Evolutionary conservation across 2,113 vertebrate genomes (phyloP).

Genomic region (Alethe diademata): DNA sequence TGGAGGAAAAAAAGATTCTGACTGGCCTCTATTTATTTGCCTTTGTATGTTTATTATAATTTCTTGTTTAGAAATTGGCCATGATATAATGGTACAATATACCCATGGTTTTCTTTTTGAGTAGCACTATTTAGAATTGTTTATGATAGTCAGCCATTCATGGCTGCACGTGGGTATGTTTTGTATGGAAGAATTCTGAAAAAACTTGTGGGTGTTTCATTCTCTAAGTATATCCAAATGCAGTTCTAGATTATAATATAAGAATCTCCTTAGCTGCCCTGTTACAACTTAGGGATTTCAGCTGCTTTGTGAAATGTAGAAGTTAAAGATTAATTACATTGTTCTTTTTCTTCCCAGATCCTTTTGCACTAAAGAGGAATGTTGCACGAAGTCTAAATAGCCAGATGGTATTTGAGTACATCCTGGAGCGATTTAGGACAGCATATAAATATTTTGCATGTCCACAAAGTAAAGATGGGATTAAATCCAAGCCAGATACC

Average conservation of each 20-base stretch:
- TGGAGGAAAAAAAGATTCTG: neutral
- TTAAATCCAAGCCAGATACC: slow-evolving; percentile 70
- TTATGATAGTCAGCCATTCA: neutral
- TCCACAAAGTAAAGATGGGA: slow-evolving; percentile 84
- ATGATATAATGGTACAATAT: neutral
- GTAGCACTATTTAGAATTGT: neutral
- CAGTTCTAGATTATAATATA: neutral
- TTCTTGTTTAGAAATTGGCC: neutral
- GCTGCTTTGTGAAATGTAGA: slow-evolving; percentile 2
- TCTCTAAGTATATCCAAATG: neutral
- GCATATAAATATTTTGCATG: slow-evolving; percentile 97
- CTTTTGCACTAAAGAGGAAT: slow-evolving; percentile 96
- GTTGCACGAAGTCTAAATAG: slow-evolving; percentile 97
- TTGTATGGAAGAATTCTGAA: neutral
- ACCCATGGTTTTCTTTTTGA: neutral
- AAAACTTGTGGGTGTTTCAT: neutral
- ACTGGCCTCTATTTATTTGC: neutral
- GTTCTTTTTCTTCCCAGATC: slow-evolving; percentile 80
- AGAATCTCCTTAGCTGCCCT: neutral
- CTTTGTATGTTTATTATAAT: neutral
- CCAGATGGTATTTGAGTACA: slow-evolving; percentile 98
- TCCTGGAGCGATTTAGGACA: slow-evolving; percentile 93
- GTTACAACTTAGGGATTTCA: neutral
- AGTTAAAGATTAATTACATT: neutral
- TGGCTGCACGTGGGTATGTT: neutral